Evolutionary conservation across 2,888 invertebrate genomes (phyloP).

Genomic region (Drosophila atroscutellata): DNA sequence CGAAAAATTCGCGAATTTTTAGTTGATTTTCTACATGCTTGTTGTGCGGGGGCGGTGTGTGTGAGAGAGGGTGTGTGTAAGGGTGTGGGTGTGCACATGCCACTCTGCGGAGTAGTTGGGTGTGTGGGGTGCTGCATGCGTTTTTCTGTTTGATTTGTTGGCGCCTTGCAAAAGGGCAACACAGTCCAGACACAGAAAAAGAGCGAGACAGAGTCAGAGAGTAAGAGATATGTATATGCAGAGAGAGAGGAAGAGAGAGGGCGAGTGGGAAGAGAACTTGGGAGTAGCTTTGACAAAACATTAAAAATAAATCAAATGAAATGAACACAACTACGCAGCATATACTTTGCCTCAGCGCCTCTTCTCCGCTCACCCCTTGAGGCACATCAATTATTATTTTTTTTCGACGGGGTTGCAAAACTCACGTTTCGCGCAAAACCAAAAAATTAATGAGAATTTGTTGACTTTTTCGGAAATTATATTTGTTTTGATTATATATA

Average conservation of each 20-base stretch:
- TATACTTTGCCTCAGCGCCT: not conserved
- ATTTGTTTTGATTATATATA: constrained; percentile 13
- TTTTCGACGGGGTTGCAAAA: constrained; percentile 31
- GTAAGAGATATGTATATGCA: not conserved
- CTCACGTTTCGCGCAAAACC: constrained; percentile 14
- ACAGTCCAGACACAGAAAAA: constrained; percentile 16
- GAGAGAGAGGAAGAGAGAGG: not conserved
- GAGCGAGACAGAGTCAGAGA: constrained; percentile 9
- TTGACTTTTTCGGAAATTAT: constrained; percentile 19
- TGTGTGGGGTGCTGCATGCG: constrained; percentile 50
- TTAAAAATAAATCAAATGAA: constrained; percentile 78
- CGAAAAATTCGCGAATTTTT: constrained; percentile 77
- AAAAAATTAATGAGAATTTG: constrained; percentile 32
- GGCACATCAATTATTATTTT: constrained; percentile 67
- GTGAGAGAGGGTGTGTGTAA: not conserved
- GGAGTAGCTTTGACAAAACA: constrained; percentile 58
- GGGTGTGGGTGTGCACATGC: constrained; percentile 49
- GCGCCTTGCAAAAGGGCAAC: constrained; percentile 78
- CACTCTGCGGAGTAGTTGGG: constrained; percentile 8
- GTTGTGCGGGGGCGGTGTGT: not conserved
- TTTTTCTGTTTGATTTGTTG: constrained; percentile 79
- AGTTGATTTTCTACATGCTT: constrained; percentile 72
- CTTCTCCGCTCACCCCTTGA: constrained; percentile 2
- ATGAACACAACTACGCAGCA: constrained; percentile 56
- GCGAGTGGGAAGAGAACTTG: constrained; percentile 5